phyloP scores from a whole-genome alignment of 2,888 invertebrate genomes.

The Choreutis nemorana region DNA sequence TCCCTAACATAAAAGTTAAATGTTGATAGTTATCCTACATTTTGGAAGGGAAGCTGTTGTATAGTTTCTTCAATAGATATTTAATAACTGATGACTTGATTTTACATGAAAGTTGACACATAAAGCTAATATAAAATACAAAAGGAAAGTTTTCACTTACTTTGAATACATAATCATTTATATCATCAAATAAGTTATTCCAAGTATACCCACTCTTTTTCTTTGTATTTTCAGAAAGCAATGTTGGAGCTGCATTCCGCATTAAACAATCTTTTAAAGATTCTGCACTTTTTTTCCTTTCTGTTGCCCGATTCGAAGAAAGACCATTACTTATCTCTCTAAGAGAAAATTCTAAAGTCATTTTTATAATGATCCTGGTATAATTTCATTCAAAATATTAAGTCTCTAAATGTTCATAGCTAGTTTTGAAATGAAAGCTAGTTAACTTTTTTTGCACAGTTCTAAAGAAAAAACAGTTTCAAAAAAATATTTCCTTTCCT shows the following conservation, averaged over 20 bases:
- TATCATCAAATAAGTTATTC: slow-evolving; percentile 47
- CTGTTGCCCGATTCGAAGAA: slow-evolving; percentile 38
- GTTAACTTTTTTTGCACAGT: no score
- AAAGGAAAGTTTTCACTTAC: slow-evolving; percentile 21
- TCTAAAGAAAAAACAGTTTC: no score
- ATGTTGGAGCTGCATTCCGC: slow-evolving; percentile 37
- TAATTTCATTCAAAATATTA: not conserved
- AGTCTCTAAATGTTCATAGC: no score
- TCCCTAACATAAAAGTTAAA: no score
- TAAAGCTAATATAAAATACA: no score
- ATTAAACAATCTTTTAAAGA: slow-evolving; percentile 41
- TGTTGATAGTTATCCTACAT: no score
- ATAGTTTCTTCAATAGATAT: no score
- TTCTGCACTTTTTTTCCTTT: slow-evolving; percentile 55
- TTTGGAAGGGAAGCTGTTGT: no score
- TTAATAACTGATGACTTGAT: no score
- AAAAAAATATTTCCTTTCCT: no score
- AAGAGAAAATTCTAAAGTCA: slow-evolving; percentile 43
- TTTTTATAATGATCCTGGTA: slow-evolving; percentile 10
- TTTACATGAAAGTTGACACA: no score
- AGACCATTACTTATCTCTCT: slow-evolving; percentile 37
- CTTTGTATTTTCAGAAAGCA: slow-evolving; percentile 39
- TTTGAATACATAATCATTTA: slow-evolving; percentile 50
- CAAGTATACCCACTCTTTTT: slow-evolving; percentile 41
- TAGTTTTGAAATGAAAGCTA: no score